phyloP scores from a whole-genome alignment of 1,140 invertebrate genomes.

The Druon quercuslanigerum region DNA sequence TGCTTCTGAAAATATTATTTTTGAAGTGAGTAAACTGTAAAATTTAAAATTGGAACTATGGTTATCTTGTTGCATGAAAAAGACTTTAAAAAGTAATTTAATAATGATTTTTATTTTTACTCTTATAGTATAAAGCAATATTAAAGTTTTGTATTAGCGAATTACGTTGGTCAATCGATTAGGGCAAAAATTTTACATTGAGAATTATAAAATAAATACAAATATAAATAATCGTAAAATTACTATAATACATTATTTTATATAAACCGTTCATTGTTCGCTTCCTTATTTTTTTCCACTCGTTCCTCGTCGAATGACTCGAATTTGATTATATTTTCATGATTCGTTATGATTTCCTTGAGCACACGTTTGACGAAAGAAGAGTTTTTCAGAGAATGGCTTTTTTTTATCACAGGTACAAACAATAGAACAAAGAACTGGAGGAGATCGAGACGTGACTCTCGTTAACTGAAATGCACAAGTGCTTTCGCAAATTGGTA shows the following conservation, averaged over 20 bases:
- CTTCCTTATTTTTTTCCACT: slow-evolving; percentile 44
- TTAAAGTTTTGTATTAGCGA: slow-evolving; percentile 71
- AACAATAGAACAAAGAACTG: slow-evolving; percentile 51
- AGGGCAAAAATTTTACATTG: slow-evolving; percentile 65
- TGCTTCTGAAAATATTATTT: no score
- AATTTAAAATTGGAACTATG: no score
- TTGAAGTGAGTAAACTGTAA: no score
- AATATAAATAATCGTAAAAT: slow-evolving; percentile 73
- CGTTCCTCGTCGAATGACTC: slow-evolving; percentile 33
- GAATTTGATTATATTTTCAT: slow-evolving; percentile 34
- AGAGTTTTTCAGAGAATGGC: slow-evolving; percentile 37
- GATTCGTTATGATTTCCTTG: slow-evolving; percentile 41
- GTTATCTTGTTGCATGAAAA: no score
- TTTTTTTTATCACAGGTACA: slow-evolving; percentile 65
- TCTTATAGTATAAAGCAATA: slow-evolving; percentile 76
- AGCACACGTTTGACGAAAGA: slow-evolving; percentile 36
- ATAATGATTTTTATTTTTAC: slow-evolving; percentile 70
- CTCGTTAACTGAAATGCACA: neutral
- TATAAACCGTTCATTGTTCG: slow-evolving; percentile 70
- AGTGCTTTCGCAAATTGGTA: neutral
- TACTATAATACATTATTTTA: slow-evolving; percentile 72
- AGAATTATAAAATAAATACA: slow-evolving; percentile 74
- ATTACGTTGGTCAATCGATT: slow-evolving; percentile 72
- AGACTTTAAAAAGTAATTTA: neutral
- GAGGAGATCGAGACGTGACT: slow-evolving; percentile 31